Evolutionary conservation across 2,113 vertebrate genomes (phyloP).

Genomic region (Cinclus mexicanus): DNA sequence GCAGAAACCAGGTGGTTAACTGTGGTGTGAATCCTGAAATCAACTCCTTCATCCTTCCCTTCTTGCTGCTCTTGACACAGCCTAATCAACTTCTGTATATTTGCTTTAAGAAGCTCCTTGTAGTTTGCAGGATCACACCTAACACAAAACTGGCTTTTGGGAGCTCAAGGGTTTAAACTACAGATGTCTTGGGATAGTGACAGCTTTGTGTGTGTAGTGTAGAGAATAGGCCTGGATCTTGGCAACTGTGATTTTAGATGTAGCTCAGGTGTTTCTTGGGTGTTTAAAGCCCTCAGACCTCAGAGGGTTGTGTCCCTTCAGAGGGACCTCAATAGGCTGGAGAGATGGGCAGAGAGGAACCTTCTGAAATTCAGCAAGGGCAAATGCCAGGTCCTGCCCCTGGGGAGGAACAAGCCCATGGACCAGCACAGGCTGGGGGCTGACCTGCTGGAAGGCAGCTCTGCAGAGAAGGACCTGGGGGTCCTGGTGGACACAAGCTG

Average conservation of each 20-base stretch:
- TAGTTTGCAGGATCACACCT: not conserved
- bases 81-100: not conserved
- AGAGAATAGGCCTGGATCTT: not conserved
- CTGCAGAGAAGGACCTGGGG: not conserved
- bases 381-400: not conserved
- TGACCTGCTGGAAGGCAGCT: not conserved
- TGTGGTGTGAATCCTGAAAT: not conserved
- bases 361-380: not conserved
- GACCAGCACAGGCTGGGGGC: not conserved
- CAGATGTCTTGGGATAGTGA: not conserved
- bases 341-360: not conserved
- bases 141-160: not conserved
- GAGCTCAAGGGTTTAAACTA: not conserved
- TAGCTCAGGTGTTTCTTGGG: not conserved
- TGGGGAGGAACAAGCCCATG: not conserved
- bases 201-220: not conserved
- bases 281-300: not conserved
- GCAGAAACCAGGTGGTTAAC: not conserved
- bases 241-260: not conserved
- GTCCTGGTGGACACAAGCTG: not conserved
- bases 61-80: not conserved
- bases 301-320: not conserved
- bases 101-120: not conserved
- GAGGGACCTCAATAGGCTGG: rapidly evolving
- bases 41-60: not conserved